Conservation (phyloP, 2,888 invertebrate genomes). For the Boloria euphrosyne region DNA sequence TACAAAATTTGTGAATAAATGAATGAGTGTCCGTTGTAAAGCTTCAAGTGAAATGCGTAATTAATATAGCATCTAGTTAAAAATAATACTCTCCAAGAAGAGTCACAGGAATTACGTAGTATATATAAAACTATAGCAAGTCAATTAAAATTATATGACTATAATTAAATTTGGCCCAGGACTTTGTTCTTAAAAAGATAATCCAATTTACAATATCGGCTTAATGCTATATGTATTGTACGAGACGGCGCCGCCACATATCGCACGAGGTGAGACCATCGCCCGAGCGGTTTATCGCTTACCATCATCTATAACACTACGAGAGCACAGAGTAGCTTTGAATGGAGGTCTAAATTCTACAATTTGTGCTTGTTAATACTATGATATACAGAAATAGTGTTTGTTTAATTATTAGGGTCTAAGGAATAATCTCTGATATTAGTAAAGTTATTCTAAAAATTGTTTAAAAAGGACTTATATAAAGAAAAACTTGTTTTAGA, state of each 20-base stretch:
- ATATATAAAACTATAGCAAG: background rate
- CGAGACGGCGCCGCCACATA: constrained; percentile 72
- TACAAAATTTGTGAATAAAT: too few relatives aligned
- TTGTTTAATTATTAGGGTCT: too few relatives aligned
- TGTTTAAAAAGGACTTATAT: too few relatives aligned
- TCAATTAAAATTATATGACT: constrained; percentile 8
- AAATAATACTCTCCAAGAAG: too few relatives aligned
- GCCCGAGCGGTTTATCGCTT: constrained; percentile 59
- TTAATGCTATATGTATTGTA: constrained; percentile 26
- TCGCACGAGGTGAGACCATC: constrained; percentile 67
- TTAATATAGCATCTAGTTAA: too few relatives aligned
- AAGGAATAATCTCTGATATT: too few relatives aligned
- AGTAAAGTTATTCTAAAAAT: too few relatives aligned
- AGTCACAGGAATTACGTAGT: too few relatives aligned
- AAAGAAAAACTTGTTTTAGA: too few relatives aligned
- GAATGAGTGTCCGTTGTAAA: too few relatives aligned
- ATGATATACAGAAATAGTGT: too few relatives aligned
- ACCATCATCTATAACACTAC: constrained; percentile 70
- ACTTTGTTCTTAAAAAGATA: constrained; percentile 8
- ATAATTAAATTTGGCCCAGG: constrained; percentile 13
- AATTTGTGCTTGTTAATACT: background rate
- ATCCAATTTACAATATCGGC: constrained; percentile 26
- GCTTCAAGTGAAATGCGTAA: too few relatives aligned
- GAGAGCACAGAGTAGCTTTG: constrained; percentile 21
- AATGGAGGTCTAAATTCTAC: background rate